Evolutionary conservation across 2,888 invertebrate species (phyloP), one percentile per base, ranked within the genome.

Genomic region (Cheilosia impressa): DNA sequence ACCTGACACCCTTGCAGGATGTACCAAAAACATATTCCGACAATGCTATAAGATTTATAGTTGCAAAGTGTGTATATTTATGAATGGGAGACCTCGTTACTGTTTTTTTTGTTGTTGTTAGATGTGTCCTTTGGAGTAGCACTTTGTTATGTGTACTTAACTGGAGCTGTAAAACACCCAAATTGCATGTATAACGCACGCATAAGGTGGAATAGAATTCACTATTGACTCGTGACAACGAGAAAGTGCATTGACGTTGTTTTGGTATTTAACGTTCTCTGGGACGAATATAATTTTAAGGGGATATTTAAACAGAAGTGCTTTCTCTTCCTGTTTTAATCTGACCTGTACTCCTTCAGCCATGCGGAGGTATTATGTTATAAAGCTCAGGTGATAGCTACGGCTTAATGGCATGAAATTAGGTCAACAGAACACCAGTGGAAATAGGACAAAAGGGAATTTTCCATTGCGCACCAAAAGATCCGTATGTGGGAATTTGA

Each of bases 1-100:
- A 50, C 27, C 22, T 45, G 58, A n/a, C 65, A 55, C 47, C 78
- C 66, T 55, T 53, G 24, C 66, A 60, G 41, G 41, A 55, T 83
- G 72, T 62, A 57, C 24, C 38, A 71, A 62, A 63, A 63, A 38
- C 58, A 65, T 38, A 72, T 22, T 50, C 27, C 50, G 52, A 52
- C 65, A 65, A 52, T 22, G 78, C 55, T 22, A 9, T 43, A 10
- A 65, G 45, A 72, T 63, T 79, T 72, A 69, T 47, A 24, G 69
- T n/a, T 63, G 24, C 7, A 63, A 47, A 15, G 7, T 38, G 9
- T 55, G 34, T 27, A 19, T n/a, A 13, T 57, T 24, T 55, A 10
- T 45, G 34, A 58, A 50, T 41, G 10, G 55, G 19, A 24, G 58
- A 58, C 66, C 72, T 73, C 43, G 53, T 60, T 53, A 43, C 58